A percentile compares a stretch with the other conserved stretches of the same genome.
Conservation (phyloP, 2,113 vertebrate genomes). For the Crotalus viridis region DNA sequence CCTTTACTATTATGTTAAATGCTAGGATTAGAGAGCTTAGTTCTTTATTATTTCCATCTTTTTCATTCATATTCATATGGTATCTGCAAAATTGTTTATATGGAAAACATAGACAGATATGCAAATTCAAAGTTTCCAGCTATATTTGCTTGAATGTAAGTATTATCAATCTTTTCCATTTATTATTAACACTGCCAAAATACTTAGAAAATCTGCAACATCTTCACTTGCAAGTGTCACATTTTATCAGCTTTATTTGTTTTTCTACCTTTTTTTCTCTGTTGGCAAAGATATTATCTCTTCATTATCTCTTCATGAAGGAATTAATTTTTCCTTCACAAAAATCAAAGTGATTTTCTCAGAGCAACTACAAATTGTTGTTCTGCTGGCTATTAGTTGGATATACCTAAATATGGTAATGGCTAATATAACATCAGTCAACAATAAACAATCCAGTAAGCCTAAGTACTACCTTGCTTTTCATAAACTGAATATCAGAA, state of each 20-base stretch:
- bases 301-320: background rate
- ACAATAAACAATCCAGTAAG: background rate
- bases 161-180: constrained; percentile 19
- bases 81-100: constrained; percentile 17
- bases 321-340: constrained; percentile 11
- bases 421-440: constrained; percentile 6
- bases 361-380: constrained; percentile 10
- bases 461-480: background rate
- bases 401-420: constrained; percentile 15
- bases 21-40: background rate
- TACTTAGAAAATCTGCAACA: constrained; percentile 31
- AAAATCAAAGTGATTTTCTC: constrained; percentile 19
- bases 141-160: constrained; percentile 1
- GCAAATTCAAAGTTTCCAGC: constrained; percentile 15
- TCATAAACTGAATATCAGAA: background rate
- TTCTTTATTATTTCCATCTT: background rate
- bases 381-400: constrained; percentile 19
- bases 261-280: constrained; percentile 12
- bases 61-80: background rate
- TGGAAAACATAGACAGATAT: constrained; percentile 1
- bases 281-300: constrained; percentile 28
- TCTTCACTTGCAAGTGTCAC: constrained; percentile 20
- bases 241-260: constrained; percentile 41
- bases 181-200: constrained; percentile 33
- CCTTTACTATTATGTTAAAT: constrained; percentile 3